A percentile compares a stretch with the other conserved stretches of the same genome.
phyloP scores from a whole-genome alignment of 1,140 invertebrate genomes.

The Pseudobourletiella spinata region DNA sequence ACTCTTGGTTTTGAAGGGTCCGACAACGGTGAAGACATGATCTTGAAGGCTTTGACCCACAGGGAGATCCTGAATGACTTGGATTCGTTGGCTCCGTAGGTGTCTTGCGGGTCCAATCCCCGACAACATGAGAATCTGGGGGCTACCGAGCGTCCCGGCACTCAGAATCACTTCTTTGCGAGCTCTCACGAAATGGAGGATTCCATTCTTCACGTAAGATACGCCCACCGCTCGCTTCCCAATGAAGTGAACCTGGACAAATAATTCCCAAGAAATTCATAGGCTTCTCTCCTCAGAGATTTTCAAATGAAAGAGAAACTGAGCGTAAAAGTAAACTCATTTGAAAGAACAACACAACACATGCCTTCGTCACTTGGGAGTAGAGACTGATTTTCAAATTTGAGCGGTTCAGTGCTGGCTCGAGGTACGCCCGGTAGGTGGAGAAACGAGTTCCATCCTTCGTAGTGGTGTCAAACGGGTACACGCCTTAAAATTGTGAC shows the following conservation, averaged over 20 bases:
- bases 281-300: background rate
- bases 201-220: slow-evolving; percentile 36
- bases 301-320: too few species aligned
- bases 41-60: background rate
- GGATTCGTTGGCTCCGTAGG: background rate
- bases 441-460: slow-evolving; percentile 18
- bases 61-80: background rate
- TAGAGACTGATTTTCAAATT: slow-evolving; percentile 14
- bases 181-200: slow-evolving; percentile 32
- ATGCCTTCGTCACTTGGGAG: slow-evolving; percentile 21
- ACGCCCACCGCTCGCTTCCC: slow-evolving; percentile 33
- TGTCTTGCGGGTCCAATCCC: slow-evolving; percentile 21
- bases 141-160: slow-evolving; percentile 37
- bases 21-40: background rate
- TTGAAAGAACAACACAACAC: background rate
- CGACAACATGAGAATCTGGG: slow-evolving; percentile 43
- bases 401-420: slow-evolving; percentile 15
- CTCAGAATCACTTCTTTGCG: slow-evolving; percentile 37
- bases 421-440: slow-evolving; percentile 22
- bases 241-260: background rate
- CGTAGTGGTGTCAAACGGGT: slow-evolving; percentile 22
- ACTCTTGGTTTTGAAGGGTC: too few species aligned
- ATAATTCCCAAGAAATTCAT: background rate
- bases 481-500: too few species aligned
- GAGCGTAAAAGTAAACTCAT: background rate